A percentile compares a stretch with the other conserved stretches of the same genome.
Evolutionary conservation across 2,888 invertebrate species (phyloP).

Genomic region (Xestobium rufovillosum): DNA sequence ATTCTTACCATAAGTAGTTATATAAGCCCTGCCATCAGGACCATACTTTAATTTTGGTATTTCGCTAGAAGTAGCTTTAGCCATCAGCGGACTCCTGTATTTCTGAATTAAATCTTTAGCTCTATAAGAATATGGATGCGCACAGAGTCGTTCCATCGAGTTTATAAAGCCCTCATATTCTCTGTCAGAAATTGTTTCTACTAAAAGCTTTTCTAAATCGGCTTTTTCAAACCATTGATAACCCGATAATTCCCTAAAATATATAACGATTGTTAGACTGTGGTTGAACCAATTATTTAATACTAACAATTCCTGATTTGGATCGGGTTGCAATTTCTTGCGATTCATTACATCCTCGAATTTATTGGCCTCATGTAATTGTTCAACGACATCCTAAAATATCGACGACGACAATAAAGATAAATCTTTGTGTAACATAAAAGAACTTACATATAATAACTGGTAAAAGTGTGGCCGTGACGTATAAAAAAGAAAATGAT

Average conservation of each 20-base stretch:
- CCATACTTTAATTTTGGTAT: conserved; percentile 64
- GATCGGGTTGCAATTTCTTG: conserved; percentile 55
- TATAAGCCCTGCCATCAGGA: conserved; percentile 60
- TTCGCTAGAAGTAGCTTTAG: conserved; percentile 51
- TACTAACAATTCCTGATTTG: conserved; percentile 52
- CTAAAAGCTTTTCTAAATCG: conserved; percentile 54
- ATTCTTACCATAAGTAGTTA: conserved; percentile 59
- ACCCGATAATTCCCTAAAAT: conserved; percentile 48
- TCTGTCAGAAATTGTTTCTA: conserved; percentile 60
- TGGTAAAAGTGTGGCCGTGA: conserved; percentile 78
- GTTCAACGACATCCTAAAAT: conserved; percentile 58
- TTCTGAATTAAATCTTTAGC: conserved; percentile 66
- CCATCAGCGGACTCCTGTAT: conserved; percentile 55
- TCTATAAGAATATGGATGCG: conserved; percentile 64
- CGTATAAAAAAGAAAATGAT: conserved; percentile 89
- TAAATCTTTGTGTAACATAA: too few relatives aligned
- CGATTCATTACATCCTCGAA: conserved; percentile 64
- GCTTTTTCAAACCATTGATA: conserved; percentile 61
- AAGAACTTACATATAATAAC: conserved; percentile 62
- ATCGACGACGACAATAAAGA: conserved; percentile 19
- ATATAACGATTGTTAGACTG: conserved; percentile 15
- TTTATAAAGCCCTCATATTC: conserved; percentile 66
- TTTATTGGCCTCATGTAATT: conserved; percentile 57
- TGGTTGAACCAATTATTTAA: conserved; percentile 7
- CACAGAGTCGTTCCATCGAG: conserved; percentile 62